Evolutionary conservation across 2,888 invertebrate genomes (phyloP), one percentile per base, ranked within the genome.

Genomic region (Ariolimax columbianus): DNA sequence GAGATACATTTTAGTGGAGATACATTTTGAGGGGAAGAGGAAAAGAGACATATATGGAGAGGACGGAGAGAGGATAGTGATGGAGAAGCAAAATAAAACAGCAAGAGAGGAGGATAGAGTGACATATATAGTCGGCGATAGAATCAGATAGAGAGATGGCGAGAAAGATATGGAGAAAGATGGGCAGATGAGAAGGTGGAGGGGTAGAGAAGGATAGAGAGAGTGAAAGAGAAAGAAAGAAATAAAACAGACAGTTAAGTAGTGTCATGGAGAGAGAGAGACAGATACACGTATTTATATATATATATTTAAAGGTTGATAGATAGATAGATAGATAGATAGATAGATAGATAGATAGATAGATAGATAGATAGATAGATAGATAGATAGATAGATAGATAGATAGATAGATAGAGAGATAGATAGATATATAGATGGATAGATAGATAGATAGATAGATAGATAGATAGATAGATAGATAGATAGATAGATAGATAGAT

Each of bases 401-500:
- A 73, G 43, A 73, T 40, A 73, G 73, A 73, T n/a, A 73, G 47
- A n/a, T 40, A 40, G 73, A 43, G 2, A 40, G 43, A 43, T 73
- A 72, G 73, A 73, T 40, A 40, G 73, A 73, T 33, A 33, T 30
- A n/a, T 63, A n/a, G 63, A 63, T n/a, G 4, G 63, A 63, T 14
- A n/a, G 63, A 63, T 63, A 63, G 63, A 63, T 59, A 59, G 59
- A 59, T 59, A 59, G 59, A 59, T 59, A 59, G 59, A 59, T 59
- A 59, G 59, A 59, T 59, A 59, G 59, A 59, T 59, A 59, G 59
- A 59, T 59, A 59, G 59, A 59, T 59, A 59, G 59, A 59, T 59
- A 59, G 59, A 59, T 59, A 59, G 59, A 59, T 59, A 59, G 59
- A 59, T 59, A 59, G 59, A 59, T 59, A 59, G 59, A 59, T 59